A percentile compares a stretch with the other conserved stretches of the same genome.
These are phyloP conservation scores for Strongylocentrotus purpuratus DNA, from an alignment of 35 echinoderm and acorn worm genomes.

Conservation along the genomic window DNA sequence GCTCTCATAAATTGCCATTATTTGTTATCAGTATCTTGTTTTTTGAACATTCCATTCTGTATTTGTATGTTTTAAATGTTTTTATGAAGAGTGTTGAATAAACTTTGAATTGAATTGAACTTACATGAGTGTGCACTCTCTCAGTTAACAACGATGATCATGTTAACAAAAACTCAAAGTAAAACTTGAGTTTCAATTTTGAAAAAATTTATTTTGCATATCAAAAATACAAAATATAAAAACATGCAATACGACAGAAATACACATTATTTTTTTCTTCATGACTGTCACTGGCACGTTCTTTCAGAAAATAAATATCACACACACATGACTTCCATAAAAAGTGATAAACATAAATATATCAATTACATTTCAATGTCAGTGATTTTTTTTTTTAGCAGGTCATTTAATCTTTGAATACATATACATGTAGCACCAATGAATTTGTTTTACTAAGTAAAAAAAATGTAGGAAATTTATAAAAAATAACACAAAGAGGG, in stretches of 20 bases:
- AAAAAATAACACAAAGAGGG: too few species aligned
- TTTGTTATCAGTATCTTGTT: too few species aligned
- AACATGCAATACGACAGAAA: background rate
- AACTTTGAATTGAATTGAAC: too few species aligned
- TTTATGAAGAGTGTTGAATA: too few species aligned
- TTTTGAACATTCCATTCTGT: too few species aligned
- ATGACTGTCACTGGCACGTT: background rate
- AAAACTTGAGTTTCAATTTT: background rate
- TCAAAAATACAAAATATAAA: constrained; percentile 11
- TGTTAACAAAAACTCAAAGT: background rate
- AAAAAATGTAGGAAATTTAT: too few species aligned
- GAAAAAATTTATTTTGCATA: background rate
- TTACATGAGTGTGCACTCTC: too few species aligned
- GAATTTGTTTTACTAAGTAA: background rate
- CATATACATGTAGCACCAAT: background rate
- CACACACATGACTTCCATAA: background rate
- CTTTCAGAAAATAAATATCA: background rate
- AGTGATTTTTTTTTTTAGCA: background rate
- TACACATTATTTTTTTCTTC: background rate
- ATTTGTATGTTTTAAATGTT: too few species aligned
- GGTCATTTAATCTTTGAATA: background rate
- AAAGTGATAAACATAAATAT: background rate
- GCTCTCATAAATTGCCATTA: too few species aligned
- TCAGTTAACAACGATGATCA: too few species aligned
- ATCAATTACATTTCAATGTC: background rate